Percentiles rank a stretch among this genome's conserved stretches.
Conservation (phyloP, 2,113 vertebrate species). For the Rhagologus leucostigma region DNA sequence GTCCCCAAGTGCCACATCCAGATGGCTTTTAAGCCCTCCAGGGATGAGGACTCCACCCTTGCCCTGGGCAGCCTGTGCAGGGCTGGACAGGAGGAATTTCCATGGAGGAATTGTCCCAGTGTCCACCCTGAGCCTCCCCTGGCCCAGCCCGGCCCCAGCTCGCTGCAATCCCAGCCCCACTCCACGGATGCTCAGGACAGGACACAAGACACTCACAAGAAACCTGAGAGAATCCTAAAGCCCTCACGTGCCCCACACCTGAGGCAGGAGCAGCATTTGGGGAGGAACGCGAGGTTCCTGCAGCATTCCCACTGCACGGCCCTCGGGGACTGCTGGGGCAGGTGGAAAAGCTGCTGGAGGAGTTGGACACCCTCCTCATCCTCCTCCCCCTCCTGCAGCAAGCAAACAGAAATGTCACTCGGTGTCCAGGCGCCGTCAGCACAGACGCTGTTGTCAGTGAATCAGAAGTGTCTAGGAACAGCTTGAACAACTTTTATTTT, state of each 20-base stretch:
- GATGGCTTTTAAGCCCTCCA: background rate
- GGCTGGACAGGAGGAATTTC: background rate
- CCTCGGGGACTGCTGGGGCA: background rate
- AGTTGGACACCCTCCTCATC: background rate
- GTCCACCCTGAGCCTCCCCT: background rate
- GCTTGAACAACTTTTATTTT: slow-evolving; percentile 70
- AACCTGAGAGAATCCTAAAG: background rate
- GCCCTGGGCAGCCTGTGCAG: background rate
- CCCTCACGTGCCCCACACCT: rapidly evolving
- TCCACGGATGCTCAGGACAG: rapidly evolving
- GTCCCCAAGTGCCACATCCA: background rate
- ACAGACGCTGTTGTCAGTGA: slow-evolving; percentile 54
- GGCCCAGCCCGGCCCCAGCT: background rate
- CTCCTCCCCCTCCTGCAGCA: background rate
- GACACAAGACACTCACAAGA: rapidly evolving
- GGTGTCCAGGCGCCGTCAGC: slow-evolving; percentile 36
- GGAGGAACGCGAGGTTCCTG: background rate
- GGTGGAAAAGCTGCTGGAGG: background rate
- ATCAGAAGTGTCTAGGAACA: slow-evolving; percentile 58
- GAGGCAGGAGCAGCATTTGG: background rate
- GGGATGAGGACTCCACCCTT: background rate
- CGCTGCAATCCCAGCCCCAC: rapidly evolving
- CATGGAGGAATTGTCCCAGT: background rate
- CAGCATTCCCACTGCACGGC: background rate
- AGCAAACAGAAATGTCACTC: background rate